Evolutionary conservation across 1,140 invertebrate genomes (phyloP), one percentile per base, ranked within the genome.

Genomic region (Drosophila navojoa): DNA sequence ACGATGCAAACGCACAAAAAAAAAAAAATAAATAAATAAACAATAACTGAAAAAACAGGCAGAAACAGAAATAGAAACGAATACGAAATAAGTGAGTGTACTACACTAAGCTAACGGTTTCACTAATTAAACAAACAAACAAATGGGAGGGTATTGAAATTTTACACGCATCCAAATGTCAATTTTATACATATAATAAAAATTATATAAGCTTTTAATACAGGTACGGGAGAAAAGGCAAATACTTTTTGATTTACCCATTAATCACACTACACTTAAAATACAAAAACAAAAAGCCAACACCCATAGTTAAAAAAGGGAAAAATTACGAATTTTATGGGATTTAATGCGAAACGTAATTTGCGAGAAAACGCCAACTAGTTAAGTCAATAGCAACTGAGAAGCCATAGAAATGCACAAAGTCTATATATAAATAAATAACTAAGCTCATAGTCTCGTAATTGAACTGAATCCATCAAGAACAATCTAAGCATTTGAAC

Each of bases 351-450:
- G 44, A 57, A 57, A 35, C 64, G 42, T 45, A 44, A 13, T 57
- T 70, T 63, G 54, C 74, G 9, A 7, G 27, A 45, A 10, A 66
- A 38, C 50, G 52, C 45, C 71, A 87, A 87, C 62, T 45, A 64
- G 71, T 85, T 79, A 49, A 49, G 64, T 57, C 64, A 69, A 69
- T 61, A 68, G 7, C 13, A 19, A 35, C 16, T 35, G 44, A 3
- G 69, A 72, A 72, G 13, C 49, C 61, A 58, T 59, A 67, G 47
- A 53, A 62, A 44, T 53, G 25, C 16, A 25, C 47, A 11, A 25
- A 16, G n/a, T 7, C 6, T n/a, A 15, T 47, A 19, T 32, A 32
- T 32, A 32, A 32, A 9, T 32, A 32, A 32, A 22, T 49, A 11
- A 38, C 25, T 11, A 38, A 38, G 25, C 32, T 35, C 22, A 2